Base-by-base conservation (phyloP, 2,113 vertebrate genomes). In the Nothocercus julius region DNA sequence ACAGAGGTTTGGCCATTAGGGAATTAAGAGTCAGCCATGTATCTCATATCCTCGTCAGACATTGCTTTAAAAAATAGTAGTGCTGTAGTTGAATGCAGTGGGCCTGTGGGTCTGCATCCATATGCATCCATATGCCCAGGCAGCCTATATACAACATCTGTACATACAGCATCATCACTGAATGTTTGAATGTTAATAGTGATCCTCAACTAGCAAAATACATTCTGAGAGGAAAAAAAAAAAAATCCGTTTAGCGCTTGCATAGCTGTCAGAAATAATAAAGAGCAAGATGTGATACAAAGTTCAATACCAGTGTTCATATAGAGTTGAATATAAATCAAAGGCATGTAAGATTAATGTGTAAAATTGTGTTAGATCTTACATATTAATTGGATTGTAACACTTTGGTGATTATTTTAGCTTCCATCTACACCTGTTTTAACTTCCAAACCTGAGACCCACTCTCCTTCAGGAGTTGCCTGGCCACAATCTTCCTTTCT, bases 1-100 rank as follows among this genome's bases (percentile, higher is more conserved):
- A 97, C 96, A 97, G 95, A 89, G 92, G 93, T 97, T 98, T 97
- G 94, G 80, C 91, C 97, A 84, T 53, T 51, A 94, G 97, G 94
- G 96, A 98, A 96, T 97, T 97, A 93, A 95, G 94, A 97, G 84
- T 96, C 96, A 95, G 93, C 87, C 36, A 13, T 95, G 89, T 92
- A 87, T 89, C 95, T 96, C 94, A 81, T 70, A 95, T 94, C 92
- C 94, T 77, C 94, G 96, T 95, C 83, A 95, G 78, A 95, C 59
- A 1, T 87, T 96, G 87, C 79, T 96, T 92, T 96, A 76, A 90
- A 89, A 85, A 94, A 89, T 30, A 45, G 1, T 5, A 42, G 27
- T 21, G 3, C 32, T 51, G 66, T 28, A 38, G 47, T 76, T 58
- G 34, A 79, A 75, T 38, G 68, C 28, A 45, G 22, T 63, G 17